Base-by-base conservation (phyloP, 1,140 invertebrate genomes). In the Pseudomyrmex sp. region DNA sequence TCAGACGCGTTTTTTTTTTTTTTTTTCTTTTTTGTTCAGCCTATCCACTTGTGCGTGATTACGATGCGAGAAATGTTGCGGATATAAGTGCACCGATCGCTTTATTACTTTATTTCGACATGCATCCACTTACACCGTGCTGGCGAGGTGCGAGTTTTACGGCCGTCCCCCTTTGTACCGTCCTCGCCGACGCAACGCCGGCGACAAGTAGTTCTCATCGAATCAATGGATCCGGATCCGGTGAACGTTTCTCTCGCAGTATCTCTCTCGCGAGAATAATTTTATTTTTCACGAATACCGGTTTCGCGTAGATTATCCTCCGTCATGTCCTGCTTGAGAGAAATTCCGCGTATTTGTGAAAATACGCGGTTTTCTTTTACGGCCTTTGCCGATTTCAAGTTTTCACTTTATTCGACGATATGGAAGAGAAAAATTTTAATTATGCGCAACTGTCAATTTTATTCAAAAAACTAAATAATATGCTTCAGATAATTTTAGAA, bases 231-330 rank as follows among this genome's bases (percentile, higher is more conserved):
- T 86, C 82, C 54, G 5, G 48, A 77, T 76, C 79, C 74, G 10
- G 46, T 65, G 65, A 18, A 84, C 63, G 82, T 79, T 63, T 58
- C 70, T 58, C 44, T 84, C 77, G 52, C 44, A 82, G 70, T 9
- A 54, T 82, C 70, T 26, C 56, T n/a, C 48, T 35, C 35, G 35
- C 35, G 35, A 4, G 5, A 59, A 82, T 80, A 70, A 80, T 80
- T 75, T 75, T 56, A 88, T 85, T 88, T 91, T 91, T 35, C 83
- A 90, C 84, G 86, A 91, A 85, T 88, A 87, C 87, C 83, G 85
- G 84, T 91, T 89, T 70, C 84, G 54, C 66, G 52, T 20, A 46
- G n/a, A 74, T 82, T 52, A 73, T 26, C 7, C 54, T 62, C 35
- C 9, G 46, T 44, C 50, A 52, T n/a, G 26, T 61, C 9, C n/a